Percentiles rank a stretch among this genome's conserved stretches.
Evolutionary conservation across 2,113 vertebrate species (phyloP).

Genomic region (Dipodomys ordii): DNA sequence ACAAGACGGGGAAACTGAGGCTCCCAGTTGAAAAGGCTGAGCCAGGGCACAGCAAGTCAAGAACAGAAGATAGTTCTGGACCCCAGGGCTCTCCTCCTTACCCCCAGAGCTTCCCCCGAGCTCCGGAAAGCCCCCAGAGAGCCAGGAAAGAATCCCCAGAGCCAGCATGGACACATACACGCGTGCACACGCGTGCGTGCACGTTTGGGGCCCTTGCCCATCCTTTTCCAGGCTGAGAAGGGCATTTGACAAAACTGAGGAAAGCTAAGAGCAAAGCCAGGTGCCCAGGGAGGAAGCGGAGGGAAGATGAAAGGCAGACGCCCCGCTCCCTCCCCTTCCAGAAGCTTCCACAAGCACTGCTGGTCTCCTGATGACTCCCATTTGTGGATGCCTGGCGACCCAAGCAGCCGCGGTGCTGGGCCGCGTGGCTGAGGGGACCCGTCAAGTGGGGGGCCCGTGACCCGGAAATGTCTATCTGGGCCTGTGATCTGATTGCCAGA

Average conservation of each 20-base stretch:
- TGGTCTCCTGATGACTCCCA: background rate
- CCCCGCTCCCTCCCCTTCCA: background rate
- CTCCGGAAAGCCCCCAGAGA: background rate
- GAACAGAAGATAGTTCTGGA: no score
- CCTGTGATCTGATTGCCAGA: slow-evolving; percentile 85
- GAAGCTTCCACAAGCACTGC: background rate
- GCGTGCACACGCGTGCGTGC: background rate
- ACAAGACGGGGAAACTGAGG: background rate
- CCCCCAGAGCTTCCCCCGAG: rapidly evolving
- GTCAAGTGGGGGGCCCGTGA: slow-evolving; percentile 72
- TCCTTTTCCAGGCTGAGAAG: no score
- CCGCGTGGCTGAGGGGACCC: slow-evolving; percentile 50
- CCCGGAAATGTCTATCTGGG: slow-evolving; percentile 76
- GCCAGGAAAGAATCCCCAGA: rapidly evolving
- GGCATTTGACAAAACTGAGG: no score
- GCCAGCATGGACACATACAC: rapidly evolving
- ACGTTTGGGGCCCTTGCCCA: background rate
- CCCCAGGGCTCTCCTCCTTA: background rate
- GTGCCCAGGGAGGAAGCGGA: background rate
- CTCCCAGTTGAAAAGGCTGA: no score
- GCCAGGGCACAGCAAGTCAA: no score
- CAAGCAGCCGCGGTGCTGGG: background rate
- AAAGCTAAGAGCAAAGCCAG: slow-evolving; percentile 12
- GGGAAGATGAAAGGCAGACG: background rate
- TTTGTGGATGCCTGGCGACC: background rate